These are phyloP conservation scores for Tiaroga cobitis DNA, from an alignment of 2,797 vertebrate genomes.

Conservation along the genomic window DNA sequence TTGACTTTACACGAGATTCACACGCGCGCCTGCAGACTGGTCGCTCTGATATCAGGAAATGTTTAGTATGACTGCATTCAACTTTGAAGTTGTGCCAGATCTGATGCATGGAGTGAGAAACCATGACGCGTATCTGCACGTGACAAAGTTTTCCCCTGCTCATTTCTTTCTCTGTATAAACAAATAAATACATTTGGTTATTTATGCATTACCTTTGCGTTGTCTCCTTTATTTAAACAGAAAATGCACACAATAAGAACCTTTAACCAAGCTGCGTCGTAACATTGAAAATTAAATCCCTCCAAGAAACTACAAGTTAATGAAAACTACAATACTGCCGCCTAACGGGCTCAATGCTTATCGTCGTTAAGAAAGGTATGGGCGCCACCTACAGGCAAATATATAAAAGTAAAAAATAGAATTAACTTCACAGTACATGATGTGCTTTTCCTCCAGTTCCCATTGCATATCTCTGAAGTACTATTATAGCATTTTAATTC, in stretches of 20 bases:
- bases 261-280: neutral
- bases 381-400: conserved; percentile 46
- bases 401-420: neutral
- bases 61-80: conserved; percentile 70
- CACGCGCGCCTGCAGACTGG: neutral
- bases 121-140: neutral
- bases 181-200: neutral
- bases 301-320: conserved; percentile 65
- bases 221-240: neutral
- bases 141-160: neutral
- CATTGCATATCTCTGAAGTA: neutral
- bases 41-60: conserved; percentile 51
- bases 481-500: neutral
- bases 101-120: neutral
- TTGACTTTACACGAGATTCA: neutral
- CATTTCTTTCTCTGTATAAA: neutral
- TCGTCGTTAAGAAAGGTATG: neutral
- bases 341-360: conserved; percentile 57
- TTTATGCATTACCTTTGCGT: neutral
- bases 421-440: neutral
- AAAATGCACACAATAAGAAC: neutral
- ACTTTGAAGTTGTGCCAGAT: conserved; percentile 48
- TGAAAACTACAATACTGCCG: conserved; percentile 72
- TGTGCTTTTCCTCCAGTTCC: neutral
- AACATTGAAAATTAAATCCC: conserved; percentile 24